Base-by-base conservation (phyloP, 2,797 vertebrate genomes). In the Macrochelys suwanniensis region DNA sequence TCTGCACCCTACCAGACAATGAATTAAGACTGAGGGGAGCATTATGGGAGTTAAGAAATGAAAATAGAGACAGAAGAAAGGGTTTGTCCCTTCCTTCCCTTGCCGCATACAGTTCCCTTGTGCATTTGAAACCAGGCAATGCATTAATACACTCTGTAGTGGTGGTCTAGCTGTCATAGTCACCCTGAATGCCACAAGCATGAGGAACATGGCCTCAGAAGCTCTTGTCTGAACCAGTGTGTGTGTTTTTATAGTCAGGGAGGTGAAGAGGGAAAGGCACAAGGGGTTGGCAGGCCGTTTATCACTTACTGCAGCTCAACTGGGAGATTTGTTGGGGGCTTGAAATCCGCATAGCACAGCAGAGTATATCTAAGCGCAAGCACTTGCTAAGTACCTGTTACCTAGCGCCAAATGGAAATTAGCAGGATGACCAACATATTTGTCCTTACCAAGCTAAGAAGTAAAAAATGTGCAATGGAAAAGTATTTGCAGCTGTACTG, bases 281-380 rank as follows among this genome's bases (percentile, higher is more conserved):
- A 10, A 0, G 37, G 86, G 80, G 87, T 82, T 95, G 65, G 89
- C 95, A 91, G 86, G 89, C 83, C 71, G 4, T 96, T 89, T 93
- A 81, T 96, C 89, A 94, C 89, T 37, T 37, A 1, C 88, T 97
- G 96, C 94, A 91, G 92, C 90, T 96, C 93, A 76, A 90, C 88
- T 49, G 87, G 94, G 93, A 92, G 80, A 0, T 88, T 23, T 76
- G 86, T n/a, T 61, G 81, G 94, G 85, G 94, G 71, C 88, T 92
- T 82, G 86, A 94, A 96, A 1, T 90, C 81, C 89, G 33, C 59
- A 0, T 25, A 84, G 89, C 53, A 71, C 90, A 78, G 85, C 92
- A 93, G 87, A 79, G 13, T 80, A 1, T 45, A 33, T 89, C 84
- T 9, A 0, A 26, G 86, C 90, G 53, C 50, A 82, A 82, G 57